These are phyloP conservation scores for Pseudomyrmex concolor DNA, from an alignment of 1,140 invertebrate genomes.

Conservation along the genomic window DNA sequence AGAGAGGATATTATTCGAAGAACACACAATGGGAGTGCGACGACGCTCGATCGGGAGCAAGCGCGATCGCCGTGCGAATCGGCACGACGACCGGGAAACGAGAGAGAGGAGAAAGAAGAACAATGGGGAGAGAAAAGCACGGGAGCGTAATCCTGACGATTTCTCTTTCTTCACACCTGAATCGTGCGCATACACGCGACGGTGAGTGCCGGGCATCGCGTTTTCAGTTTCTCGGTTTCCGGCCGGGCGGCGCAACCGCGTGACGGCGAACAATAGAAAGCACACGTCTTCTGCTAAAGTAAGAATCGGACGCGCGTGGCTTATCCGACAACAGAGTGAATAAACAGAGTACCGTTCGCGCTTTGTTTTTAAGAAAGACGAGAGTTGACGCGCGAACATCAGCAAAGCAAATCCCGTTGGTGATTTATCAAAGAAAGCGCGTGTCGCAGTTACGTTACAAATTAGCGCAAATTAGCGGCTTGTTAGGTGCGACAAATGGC, in stretches of 20 bases:
- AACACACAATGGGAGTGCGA: conserved; percentile 1
- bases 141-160: conserved; percentile 35
- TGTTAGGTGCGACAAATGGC: neutral
- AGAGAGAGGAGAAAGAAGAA: neutral
- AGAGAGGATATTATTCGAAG: neutral
- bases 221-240: conserved; percentile 57
- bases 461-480: neutral
- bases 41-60: conserved; percentile 18
- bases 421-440: neutral
- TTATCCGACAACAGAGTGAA: neutral
- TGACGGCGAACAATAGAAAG: conserved; percentile 69
- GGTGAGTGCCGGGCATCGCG: neutral
- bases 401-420: neutral
- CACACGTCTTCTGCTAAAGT: conserved; percentile 46
- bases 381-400: conserved; percentile 2
- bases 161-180: conserved; percentile 60
- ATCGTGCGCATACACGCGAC: conserved; percentile 46
- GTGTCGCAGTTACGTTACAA: neutral
- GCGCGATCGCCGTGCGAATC: conserved; percentile 30
- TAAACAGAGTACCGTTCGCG: neutral
- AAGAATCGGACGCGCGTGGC: conserved; percentile 24
- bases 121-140: neutral
- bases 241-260: conserved; percentile 55
- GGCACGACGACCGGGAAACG: conserved; percentile 10
- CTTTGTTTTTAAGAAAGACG: neutral